Percentiles rank a stretch among this genome's conserved stretches.
Conservation (phyloP, 2,797 vertebrate genomes). For the Phylloscopus collybita region DNA sequence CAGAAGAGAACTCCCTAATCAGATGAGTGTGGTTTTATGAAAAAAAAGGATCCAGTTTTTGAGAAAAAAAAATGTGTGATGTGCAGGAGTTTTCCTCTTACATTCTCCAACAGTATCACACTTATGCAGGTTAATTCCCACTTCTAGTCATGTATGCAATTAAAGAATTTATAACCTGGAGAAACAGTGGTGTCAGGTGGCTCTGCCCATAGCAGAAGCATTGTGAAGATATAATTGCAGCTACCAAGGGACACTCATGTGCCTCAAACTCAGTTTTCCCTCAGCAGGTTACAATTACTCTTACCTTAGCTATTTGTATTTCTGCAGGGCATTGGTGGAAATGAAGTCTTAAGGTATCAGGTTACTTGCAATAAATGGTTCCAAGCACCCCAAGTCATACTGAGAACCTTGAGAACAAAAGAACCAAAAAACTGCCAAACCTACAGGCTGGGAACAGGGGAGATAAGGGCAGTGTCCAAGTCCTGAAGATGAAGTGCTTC, state of each 20-base stretch:
- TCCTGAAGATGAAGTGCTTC: not conserved
- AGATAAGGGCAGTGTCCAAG: not conserved
- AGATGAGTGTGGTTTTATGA: not conserved
- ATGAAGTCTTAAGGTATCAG: not conserved
- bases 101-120: not conserved
- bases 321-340: not conserved
- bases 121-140: not conserved
- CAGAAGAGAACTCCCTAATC: not conserved
- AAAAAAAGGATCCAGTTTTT: not conserved
- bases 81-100: not conserved
- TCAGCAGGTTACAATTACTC: not conserved
- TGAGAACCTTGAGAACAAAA: not conserved
- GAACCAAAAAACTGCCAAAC: not conserved
- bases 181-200: not conserved
- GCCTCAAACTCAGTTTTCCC: slow-evolving; percentile 17
- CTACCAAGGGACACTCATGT: not conserved
- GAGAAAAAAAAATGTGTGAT: not conserved
- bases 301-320: not conserved
- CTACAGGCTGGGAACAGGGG: not conserved
- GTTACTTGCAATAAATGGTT: not conserved
- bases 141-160: not conserved
- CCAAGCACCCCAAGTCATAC: not conserved
- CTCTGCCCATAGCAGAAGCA: not conserved
- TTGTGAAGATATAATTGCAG: slow-evolving; percentile 5
- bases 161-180: slow-evolving; percentile 13